These are phyloP conservation scores for Tortricodes alternella DNA, from an alignment of 2,888 invertebrate species.

Conservation along the genomic window DNA sequence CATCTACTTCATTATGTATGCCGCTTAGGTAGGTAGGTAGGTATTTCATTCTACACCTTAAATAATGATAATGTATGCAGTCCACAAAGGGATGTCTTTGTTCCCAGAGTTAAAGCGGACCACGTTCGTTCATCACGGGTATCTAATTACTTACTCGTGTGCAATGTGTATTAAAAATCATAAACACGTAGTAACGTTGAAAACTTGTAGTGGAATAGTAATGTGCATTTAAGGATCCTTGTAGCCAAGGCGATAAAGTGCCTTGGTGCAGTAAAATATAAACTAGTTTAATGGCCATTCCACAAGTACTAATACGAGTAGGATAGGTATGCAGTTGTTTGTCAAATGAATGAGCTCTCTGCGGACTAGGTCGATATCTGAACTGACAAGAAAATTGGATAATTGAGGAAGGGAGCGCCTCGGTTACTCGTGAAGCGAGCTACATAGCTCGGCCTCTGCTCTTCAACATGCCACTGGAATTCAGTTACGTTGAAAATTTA, in stretches of 20 bases:
- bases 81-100: constrained; percentile 13
- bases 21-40: constrained; percentile 5
- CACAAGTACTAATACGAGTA: too few species aligned
- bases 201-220: too few species aligned
- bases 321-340: constrained; percentile 6
- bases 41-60: constrained; percentile 18
- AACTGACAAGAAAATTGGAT: constrained; percentile 74
- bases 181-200: too few species aligned
- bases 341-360: constrained; percentile 34
- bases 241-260: too few species aligned
- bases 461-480: background rate
- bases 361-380: constrained; percentile 58
- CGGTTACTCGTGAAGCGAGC: constrained; percentile 27
- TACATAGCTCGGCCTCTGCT: constrained; percentile 1
- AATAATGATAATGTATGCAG: constrained; percentile 24
- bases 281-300: too few species aligned
- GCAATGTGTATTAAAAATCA: too few species aligned
- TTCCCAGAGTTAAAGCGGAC: constrained; percentile 8
- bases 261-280: too few species aligned
- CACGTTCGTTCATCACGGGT: background rate
- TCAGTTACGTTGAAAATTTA: background rate
- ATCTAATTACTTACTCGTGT: too few species aligned
- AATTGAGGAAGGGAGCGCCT: constrained; percentile 76
- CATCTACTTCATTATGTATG: constrained; percentile 25
- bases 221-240: too few species aligned